Evolutionary conservation across 1,140 invertebrate species (phyloP), one percentile per base, ranked within the genome.

Genomic region (Pogonomyrmex barbatus): DNA sequence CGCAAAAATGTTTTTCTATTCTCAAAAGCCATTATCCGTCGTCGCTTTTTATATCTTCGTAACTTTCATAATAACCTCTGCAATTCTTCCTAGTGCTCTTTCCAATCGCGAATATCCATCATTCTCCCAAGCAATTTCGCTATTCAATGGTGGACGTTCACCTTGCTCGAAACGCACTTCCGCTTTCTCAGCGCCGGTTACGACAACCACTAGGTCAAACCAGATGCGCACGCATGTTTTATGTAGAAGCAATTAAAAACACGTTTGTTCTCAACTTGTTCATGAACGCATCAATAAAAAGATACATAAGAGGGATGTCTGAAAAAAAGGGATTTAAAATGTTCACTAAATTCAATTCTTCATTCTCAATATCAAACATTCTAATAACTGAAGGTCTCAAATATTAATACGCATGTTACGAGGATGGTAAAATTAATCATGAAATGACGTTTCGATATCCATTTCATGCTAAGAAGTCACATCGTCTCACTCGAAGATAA

Each of bases 211-310:
- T 70, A 33, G 47, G 30, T 71, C 50, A 56, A 12, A 45, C 30
- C 39, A 33, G 24, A 9, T 71, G 78, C 17, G 45, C 17, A 42
- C 33, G 14, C 36, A 70, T 71, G 30, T 82, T 71, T 71, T 82
- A 82, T 71, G 52, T 54, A 36, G 36, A n/a, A 58, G 30, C 39
- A 73, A 82, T 82, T 73, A 82, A 60, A 82, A 71, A 30, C 39
- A 71, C 36, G 39, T 65, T 78, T 45, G 30, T n/a, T 47, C n/a
- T 30, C 42, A 9, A n/a, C 17, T n/a, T n/a, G 58, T 50, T 65
- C 60, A 45, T 79, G 47, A 58, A 0, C 39, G 30, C n/a, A 12
- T 0, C 14, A 24, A 8, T 39, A 73, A 47, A 58, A 71, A 47
- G 24, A 24, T 0, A 24, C 24, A 0, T 24, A 24, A 24, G 24